These are phyloP conservation scores for Pterobdella sp. DNA, from an alignment of 2,888 invertebrate species.

Conservation along the genomic window DNA sequence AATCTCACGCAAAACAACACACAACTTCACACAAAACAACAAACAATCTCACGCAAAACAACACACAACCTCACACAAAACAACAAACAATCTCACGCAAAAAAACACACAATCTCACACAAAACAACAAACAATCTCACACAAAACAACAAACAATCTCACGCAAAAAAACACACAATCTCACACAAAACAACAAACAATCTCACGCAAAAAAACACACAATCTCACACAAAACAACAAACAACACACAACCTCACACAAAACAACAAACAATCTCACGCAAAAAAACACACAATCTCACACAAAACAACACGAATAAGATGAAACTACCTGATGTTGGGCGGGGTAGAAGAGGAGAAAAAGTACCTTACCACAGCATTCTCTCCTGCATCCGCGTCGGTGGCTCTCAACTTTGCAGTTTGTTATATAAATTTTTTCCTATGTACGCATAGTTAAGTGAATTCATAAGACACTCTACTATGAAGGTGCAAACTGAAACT, in stretches of 20 bases:
- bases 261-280: neutral
- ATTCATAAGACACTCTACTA: too few relatives aligned
- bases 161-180: neutral
- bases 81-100: neutral
- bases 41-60: neutral
- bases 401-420: constrained; percentile 6
- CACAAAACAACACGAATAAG: too few relatives aligned
- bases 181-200: neutral
- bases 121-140: too few relatives aligned
- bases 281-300: neutral
- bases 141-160: neutral
- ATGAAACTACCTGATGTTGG: neutral
- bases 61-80: neutral
- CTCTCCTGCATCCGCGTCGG: constrained; percentile 12
- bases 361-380: constrained; percentile 12
- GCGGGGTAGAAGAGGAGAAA: neutral
- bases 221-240: neutral
- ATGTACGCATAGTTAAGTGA: too few relatives aligned
- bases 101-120: too few relatives aligned
- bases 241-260: neutral
- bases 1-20: neutral
- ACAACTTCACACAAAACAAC: neutral
- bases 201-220: neutral
- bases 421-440: too few relatives aligned
- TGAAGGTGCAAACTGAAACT: too few relatives aligned